Base-by-base conservation (phyloP, 2,888 invertebrate species). In the Drepana falcataria region DNA sequence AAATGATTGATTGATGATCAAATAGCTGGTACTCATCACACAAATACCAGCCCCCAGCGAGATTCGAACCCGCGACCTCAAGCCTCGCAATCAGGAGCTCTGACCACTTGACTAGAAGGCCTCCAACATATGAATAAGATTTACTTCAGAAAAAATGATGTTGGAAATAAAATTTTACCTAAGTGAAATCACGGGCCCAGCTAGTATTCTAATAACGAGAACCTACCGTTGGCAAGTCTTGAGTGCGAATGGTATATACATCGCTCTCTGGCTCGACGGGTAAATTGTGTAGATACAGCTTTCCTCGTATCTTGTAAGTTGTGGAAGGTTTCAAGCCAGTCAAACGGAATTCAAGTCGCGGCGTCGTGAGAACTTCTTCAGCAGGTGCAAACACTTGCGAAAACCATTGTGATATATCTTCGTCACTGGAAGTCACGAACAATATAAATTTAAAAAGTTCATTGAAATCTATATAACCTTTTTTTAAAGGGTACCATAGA, bases 381-480 rank as follows among this genome's bases (percentile, higher is more conserved):
- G 96, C 96, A 7, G 97, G 96, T 0, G 97, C 96, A 71, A 97
- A 96, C 33, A 96, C 95, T 92, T 97, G 96, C 0, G 95, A 93
- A 65, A 95, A 93, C 97, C 97, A 97, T 4, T 92, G 93, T 0
- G 94, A 91, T 9, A 94, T 91, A 66, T 96, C 95, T 58, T 93
- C 93, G 63, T 93, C 93, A 21, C 94, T 94, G 65, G 5, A 73
- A 75, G 64, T 53, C 52, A 5, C 21, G 21, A 21, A 21, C 21
- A 21, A 21, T 21, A 21, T 21, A 21, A 21, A 21, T 21, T 21
- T 1, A 21, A 21, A 21, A 21, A 21, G 21, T 21, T 21, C 21
- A 21, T 21, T 21, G 21, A 21, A 21, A 21, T 21, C 21, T 21
- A 21, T 21, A 1, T 21, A 21, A 21, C 21, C 21, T 21, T 21